These are phyloP conservation scores for Pristionchus arcanus DNA, from an alignment of 2,888 invertebrate genomes.

Conservation along the genomic window DNA sequence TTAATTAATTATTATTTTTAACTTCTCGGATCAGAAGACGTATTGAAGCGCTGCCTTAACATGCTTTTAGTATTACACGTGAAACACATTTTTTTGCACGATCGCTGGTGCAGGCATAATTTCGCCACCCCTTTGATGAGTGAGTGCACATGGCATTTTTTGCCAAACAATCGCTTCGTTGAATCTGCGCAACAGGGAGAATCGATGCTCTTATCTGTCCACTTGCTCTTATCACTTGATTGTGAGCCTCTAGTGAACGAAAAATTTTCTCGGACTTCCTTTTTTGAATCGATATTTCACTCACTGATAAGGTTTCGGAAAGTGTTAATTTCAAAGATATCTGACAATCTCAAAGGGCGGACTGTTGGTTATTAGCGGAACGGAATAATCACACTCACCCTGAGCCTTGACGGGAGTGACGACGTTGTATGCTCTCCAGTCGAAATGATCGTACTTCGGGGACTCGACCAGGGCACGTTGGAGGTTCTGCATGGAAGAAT, in stretches of 20 bases:
- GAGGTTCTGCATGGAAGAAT: neutral
- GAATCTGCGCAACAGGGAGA: neutral
- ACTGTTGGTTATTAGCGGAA: neutral
- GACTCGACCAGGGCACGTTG: neutral
- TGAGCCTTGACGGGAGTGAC: slow-evolving; percentile 78
- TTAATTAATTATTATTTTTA: no score
- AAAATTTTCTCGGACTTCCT: neutral
- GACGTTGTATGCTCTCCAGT: slow-evolving; percentile 76
- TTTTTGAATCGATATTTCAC: neutral
- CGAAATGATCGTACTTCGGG: slow-evolving; percentile 67
- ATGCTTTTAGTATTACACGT: no score
- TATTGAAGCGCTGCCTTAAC: no score
- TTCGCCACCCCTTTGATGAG: no score
- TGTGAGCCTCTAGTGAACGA: no score
- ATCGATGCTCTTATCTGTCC: neutral
- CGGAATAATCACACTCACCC: slow-evolving; percentile 57
- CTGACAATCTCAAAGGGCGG: no score
- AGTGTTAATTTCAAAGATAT: neutral
- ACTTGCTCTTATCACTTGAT: neutral
- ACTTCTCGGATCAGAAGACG: no score
- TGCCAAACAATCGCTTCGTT: neutral
- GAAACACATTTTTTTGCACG: no score
- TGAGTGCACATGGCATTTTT: no score
- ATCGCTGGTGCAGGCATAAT: no score
- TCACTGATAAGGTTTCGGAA: no score